Evolutionary conservation across 2,888 invertebrate genomes (phyloP).

Genomic region (Chirona hameri): DNA sequence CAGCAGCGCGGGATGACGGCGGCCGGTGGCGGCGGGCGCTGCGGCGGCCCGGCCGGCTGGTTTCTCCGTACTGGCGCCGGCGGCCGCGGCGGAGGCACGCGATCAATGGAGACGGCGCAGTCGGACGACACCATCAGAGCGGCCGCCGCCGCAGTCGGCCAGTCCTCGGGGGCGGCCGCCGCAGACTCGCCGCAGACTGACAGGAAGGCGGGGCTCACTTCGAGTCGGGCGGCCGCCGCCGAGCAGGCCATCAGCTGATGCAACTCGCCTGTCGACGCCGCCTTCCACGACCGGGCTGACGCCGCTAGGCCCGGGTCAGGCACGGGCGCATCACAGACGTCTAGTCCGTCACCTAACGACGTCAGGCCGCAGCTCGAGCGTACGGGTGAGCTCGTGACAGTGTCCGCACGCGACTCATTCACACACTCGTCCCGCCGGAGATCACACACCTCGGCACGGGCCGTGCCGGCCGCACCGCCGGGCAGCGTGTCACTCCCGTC

Average conservation of each 20-base stretch:
- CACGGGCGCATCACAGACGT: background rate
- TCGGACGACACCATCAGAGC: background rate
- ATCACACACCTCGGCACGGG: background rate
- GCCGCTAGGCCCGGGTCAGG: background rate
- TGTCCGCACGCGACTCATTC: background rate
- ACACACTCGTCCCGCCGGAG: background rate
- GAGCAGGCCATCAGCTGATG: background rate
- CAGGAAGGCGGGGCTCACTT: background rate
- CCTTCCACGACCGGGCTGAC: background rate
- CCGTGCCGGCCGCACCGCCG: background rate
- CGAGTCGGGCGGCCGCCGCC: background rate
- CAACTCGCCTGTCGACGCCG: background rate
- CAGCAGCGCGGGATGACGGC: constrained; percentile 27
- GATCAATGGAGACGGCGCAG: background rate
- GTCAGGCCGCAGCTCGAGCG: background rate
- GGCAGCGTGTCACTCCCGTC: background rate
- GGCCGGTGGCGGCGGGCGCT: background rate
- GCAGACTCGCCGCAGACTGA: background rate
- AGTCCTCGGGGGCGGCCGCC: background rate
- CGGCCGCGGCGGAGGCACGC: background rate
- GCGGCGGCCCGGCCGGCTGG: background rate
- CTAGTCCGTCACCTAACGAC: background rate
- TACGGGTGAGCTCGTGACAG: too few species aligned
- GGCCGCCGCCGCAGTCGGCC: background rate
- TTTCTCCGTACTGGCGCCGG: background rate